Percentiles rank a stretch among this genome's conserved stretches.
Conservation (phyloP, 2,113 vertebrate genomes). For the Formicarius rufipectus region DNA sequence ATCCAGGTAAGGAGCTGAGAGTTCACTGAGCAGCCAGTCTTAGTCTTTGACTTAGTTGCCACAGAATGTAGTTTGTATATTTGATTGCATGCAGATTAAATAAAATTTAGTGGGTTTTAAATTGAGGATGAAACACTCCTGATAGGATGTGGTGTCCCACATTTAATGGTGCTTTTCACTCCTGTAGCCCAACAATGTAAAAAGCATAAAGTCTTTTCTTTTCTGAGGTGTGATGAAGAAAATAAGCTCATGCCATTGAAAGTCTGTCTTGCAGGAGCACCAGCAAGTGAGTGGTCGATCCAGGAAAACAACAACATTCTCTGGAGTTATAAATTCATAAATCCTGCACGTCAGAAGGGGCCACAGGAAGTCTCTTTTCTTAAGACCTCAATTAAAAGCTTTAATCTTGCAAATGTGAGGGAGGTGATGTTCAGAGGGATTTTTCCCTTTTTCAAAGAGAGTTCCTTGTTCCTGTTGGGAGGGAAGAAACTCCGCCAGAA, state of each 20-base stretch:
- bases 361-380: neutral
- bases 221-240: neutral
- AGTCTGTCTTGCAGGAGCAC: neutral
- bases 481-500: neutral
- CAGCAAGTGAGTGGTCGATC: neutral
- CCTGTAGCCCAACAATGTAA: neutral
- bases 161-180: neutral
- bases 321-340: neutral
- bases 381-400: neutral
- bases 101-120: neutral
- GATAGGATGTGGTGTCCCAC: neutral
- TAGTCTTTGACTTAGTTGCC: neutral
- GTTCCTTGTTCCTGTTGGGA: neutral
- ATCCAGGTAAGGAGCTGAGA: constrained; percentile 81
- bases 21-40: neutral
- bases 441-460: neutral
- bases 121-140: neutral
- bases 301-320: neutral
- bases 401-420: neutral
- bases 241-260: neutral
- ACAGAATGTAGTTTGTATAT: neutral
- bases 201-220: neutral
- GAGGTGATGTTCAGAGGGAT: neutral
- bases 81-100: neutral
- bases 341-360: neutral